Percentiles rank a stretch among this genome's conserved stretches.
Conservation (phyloP, 2,888 invertebrate species). For the Cordilura impudica region DNA sequence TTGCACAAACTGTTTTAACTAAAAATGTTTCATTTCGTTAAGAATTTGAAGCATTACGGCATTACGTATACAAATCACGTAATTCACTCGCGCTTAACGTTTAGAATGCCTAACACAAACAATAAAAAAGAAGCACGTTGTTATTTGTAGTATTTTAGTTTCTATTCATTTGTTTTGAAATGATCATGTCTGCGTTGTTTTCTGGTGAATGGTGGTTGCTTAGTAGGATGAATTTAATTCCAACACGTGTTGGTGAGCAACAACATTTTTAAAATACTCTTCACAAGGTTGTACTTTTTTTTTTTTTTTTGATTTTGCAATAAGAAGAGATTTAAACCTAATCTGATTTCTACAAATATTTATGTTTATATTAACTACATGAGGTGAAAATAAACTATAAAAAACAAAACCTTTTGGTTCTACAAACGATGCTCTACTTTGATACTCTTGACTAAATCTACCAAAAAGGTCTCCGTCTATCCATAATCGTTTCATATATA, state of each 20-base stretch:
- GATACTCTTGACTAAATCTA: too few species aligned
- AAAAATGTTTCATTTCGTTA: not conserved
- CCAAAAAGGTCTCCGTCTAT: too few species aligned
- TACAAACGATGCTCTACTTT: too few species aligned
- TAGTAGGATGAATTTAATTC: slow-evolving; percentile 33
- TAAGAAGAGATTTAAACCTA: not conserved
- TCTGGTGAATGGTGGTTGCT: not conserved
- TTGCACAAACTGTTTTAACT: not conserved
- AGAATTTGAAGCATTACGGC: slow-evolving; percentile 19
- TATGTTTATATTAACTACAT: too few species aligned
- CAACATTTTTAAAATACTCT: slow-evolving; percentile 41
- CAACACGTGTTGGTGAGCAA: slow-evolving; percentile 48
- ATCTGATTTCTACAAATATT: too few species aligned
- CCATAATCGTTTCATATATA: too few species aligned
- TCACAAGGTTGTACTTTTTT: too few species aligned
- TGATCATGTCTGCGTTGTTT: not conserved
- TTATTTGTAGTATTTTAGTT: slow-evolving; percentile 20
- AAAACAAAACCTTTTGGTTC: too few species aligned
- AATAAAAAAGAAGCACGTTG: slow-evolving; percentile 49
- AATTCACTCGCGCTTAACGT: slow-evolving; percentile 61
- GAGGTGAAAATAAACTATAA: too few species aligned
- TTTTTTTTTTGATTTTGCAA: not conserved
- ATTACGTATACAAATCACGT: slow-evolving; percentile 61
- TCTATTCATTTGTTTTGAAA: not conserved
- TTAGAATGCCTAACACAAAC: slow-evolving; percentile 64